Evolutionary conservation across 30 jellyfish, hydroid and myxozoan species (phyloP).

Genomic region (Cassiopea andromeda): DNA sequence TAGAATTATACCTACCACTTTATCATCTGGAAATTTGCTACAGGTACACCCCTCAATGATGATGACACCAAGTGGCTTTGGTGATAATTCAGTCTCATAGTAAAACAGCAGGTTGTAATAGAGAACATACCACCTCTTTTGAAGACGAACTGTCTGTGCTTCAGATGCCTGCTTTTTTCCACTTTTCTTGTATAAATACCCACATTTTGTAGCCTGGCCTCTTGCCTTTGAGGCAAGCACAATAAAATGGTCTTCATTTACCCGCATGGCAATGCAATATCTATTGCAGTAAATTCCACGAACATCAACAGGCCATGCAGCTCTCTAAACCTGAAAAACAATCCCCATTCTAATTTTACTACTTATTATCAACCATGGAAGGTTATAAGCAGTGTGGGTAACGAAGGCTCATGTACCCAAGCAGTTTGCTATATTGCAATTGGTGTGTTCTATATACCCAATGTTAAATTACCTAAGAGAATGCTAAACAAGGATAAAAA

Average conservation of each 20-base stretch:
- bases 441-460: too few species aligned
- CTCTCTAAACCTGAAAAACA: conserved; percentile 1
- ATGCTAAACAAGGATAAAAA: too few species aligned
- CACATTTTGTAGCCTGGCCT: conserved; percentile 62
- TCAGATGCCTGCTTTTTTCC: conserved; percentile 75
- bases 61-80: conserved; percentile 90
- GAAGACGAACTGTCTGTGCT: conserved; percentile 87
- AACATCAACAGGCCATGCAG: conserved; percentile 12
- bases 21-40: conserved; percentile 41
- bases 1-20: conserved; percentile 57
- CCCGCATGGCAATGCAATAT: conserved; percentile 48
- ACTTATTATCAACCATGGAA: not conserved
- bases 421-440: too few species aligned
- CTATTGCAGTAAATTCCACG: not conserved
- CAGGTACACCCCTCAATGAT: conserved; percentile 78
- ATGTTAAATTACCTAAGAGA: too few species aligned
- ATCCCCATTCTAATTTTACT: not conserved
- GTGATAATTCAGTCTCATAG: conserved; percentile 69
- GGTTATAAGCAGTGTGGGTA: too few species aligned
- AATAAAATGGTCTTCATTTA: conserved; percentile 76
- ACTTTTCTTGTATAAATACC: conserved; percentile 77
- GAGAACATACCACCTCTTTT: conserved; percentile 83
- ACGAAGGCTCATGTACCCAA: too few species aligned
- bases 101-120: conserved; percentile 85
- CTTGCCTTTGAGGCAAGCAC: conserved; percentile 81